Evolutionary conservation across 2,888 invertebrate genomes (phyloP).

Genomic region (Hemaris fuciformis): DNA sequence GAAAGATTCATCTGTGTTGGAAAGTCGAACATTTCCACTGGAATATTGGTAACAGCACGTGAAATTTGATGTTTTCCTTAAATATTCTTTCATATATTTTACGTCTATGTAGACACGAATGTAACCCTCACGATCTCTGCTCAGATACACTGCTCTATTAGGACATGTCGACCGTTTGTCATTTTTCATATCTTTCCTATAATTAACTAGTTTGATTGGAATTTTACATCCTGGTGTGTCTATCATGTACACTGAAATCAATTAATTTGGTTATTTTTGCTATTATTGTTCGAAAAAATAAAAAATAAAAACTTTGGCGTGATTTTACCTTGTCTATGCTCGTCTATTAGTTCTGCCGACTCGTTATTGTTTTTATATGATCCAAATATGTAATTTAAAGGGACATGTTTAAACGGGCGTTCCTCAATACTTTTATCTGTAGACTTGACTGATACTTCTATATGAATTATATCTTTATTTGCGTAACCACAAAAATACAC

Average conservation of each 20-base stretch:
- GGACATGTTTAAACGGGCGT: conserved; percentile 47
- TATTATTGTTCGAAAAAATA: too few species aligned
- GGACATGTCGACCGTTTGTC: conserved; percentile 43
- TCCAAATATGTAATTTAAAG: conserved; percentile 38
- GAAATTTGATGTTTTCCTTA: conserved; percentile 40
- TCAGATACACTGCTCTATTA: conserved; percentile 55
- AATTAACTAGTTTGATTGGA: conserved; percentile 48
- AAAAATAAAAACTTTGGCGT: too few species aligned
- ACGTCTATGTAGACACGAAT: conserved; percentile 51
- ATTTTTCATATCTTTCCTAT: conserved; percentile 31
- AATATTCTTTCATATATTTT: conserved; percentile 42
- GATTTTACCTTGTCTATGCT: conserved; percentile 15
- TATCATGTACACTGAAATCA: conserved; percentile 48
- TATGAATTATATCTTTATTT: not conserved
- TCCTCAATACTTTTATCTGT: conserved; percentile 19
- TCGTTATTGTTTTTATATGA: conserved; percentile 16
- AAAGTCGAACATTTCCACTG: conserved; percentile 22
- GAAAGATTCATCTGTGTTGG: not conserved
- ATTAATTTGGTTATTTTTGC: not conserved
- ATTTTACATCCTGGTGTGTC: conserved; percentile 63
- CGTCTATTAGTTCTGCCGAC: not conserved
- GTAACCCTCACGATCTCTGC: conserved; percentile 42
- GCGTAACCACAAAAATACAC: conserved; percentile 33
- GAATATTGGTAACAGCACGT: conserved; percentile 62
- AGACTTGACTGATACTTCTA: conserved; percentile 6